Percentiles rank a stretch among this genome's conserved stretches.
Evolutionary conservation across 64 coral and sea anemone species (phyloP).

Genomic region (Platygyra sinensis): DNA sequence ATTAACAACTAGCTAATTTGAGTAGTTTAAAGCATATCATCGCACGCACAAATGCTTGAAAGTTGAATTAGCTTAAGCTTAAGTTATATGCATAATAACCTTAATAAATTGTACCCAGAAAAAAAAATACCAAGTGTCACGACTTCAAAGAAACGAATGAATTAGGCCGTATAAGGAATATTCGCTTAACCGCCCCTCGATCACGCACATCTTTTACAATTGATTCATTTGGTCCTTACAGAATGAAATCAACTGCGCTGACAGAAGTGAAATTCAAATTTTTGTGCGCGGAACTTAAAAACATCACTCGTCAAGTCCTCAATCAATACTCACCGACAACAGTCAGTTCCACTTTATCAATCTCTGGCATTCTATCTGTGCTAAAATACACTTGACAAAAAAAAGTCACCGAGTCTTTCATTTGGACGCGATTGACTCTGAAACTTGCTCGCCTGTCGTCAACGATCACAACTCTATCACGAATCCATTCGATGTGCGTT

Average conservation of each 20-base stretch:
- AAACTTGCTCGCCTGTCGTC: constrained; percentile 11
- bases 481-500: neutral
- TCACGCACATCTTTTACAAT: too few species aligned
- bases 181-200: neutral
- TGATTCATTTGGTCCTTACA: neutral
- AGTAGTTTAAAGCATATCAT: neutral
- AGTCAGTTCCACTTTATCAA: neutral
- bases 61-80: neutral
- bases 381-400: neutral
- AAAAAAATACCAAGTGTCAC: too few species aligned
- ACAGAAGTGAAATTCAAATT: neutral
- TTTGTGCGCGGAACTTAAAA: neutral
- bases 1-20: constrained; percentile 22
- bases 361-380: neutral
- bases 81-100: too few species aligned
- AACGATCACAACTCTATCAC: constrained; percentile 12
- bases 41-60: neutral
- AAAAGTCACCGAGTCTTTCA: constrained; percentile 8
- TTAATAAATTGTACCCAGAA: too few species aligned
- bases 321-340: neutral
- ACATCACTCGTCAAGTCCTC: neutral
- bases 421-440: neutral
- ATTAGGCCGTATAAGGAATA: neutral
- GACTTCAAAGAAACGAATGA: neutral
- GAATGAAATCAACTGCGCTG: neutral